A percentile compares a stretch with the other conserved stretches of the same genome.
phyloP scores from a whole-genome alignment of 2,888 invertebrate genomes.

The Maniola hyperantus region DNA sequence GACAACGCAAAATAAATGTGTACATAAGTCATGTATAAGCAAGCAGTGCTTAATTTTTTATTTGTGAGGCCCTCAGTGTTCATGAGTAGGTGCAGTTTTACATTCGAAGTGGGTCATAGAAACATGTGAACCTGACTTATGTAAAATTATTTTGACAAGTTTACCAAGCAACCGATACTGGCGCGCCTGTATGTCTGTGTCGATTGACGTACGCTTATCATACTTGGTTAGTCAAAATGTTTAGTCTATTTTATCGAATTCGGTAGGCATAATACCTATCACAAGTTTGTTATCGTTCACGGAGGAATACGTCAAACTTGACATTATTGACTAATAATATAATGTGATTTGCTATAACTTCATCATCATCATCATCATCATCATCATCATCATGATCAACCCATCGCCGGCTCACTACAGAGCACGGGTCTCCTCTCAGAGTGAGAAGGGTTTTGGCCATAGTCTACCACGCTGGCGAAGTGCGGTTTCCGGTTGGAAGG shows the following conservation, averaged over 20 bases:
- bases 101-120: not conserved
- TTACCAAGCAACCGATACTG: constrained; percentile 2
- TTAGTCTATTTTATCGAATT: constrained; percentile 13
- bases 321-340: constrained; percentile 16
- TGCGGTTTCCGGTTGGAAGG: no score
- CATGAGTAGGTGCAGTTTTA: not conserved
- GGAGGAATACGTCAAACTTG: constrained; percentile 27
- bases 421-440: no score
- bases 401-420: no score
- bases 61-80: not conserved
- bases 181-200: constrained; percentile 16
- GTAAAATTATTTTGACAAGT: constrained; percentile 9
- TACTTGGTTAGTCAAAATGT: constrained; percentile 15
- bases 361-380: no score
- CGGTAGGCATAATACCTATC: constrained; percentile 8
- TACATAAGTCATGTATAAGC: no score
- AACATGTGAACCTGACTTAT: not conserved
- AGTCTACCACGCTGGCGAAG: no score
- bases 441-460: no score
- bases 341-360: constrained; percentile 12
- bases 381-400: no score
- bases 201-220: constrained; percentile 15
- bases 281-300: constrained; percentile 6
- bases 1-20: no score
- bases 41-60: no score